Percentiles rank a stretch among this genome's conserved stretches.
Conservation (phyloP, 2,113 vertebrate species). For the Elephantulus edwardii region DNA sequence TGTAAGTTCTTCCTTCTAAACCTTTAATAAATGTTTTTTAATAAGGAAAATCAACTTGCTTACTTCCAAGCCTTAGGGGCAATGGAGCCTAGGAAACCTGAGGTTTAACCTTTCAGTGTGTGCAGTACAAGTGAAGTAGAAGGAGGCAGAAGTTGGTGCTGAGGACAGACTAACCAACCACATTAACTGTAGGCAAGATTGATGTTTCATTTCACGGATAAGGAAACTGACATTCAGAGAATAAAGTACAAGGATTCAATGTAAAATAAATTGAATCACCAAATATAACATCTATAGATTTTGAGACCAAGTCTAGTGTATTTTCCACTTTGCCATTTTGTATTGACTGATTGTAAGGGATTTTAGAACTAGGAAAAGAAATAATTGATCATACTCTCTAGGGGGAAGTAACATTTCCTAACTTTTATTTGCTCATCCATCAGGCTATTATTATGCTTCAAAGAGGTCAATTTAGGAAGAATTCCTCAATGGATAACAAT, state of each 20-base stretch:
- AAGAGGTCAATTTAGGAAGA: slow-evolving; percentile 25
- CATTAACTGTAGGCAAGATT: not conserved
- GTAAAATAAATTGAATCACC: not conserved
- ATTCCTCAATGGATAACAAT: not conserved
- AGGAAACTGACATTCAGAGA: not conserved
- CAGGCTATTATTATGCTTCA: not conserved
- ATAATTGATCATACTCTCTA: not conserved
- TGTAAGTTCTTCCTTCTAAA: not conserved
- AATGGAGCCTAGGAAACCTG: not conserved
- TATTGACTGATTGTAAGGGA: not conserved
- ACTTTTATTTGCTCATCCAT: slow-evolving; percentile 15
- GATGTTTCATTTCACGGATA: not conserved
- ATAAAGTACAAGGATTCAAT: not conserved
- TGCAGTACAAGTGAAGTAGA: not conserved
- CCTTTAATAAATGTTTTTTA: not conserved
- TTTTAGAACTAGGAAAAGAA: slow-evolving; percentile 30
- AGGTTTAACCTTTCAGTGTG: not conserved
- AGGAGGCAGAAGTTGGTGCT: not conserved
- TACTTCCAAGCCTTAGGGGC: not conserved
- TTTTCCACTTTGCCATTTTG: not conserved
- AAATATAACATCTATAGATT: not conserved
- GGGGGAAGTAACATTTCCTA: not conserved
- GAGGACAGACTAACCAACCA: not conserved
- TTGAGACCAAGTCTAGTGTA: not conserved
- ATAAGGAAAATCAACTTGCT: not conserved